Percentiles rank a stretch among this genome's conserved stretches.
phyloP scores from a whole-genome alignment of 2,113 vertebrate genomes.

The Jaculus jaculus region DNA sequence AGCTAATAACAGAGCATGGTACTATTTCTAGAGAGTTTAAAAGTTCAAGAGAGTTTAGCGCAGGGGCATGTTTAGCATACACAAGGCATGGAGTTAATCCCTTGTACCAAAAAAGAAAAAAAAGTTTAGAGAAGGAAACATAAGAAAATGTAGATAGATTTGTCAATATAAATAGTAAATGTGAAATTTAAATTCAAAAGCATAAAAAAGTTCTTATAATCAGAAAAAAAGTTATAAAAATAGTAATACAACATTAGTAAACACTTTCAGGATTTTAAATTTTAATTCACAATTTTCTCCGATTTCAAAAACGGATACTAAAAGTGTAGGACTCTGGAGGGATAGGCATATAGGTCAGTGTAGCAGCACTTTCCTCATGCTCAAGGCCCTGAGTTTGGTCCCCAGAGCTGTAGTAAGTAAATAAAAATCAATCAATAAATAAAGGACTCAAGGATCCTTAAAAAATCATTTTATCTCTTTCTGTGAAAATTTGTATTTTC shows the following conservation, averaged over 20 bases:
- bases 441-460: background rate
- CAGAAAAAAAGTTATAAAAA: constrained; percentile 2
- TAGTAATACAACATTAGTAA: background rate
- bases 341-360: background rate
- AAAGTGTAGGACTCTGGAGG: background rate
- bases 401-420: background rate
- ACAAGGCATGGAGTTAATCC: background rate
- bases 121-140: background rate
- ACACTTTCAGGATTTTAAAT: background rate
- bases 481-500: background rate
- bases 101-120: background rate
- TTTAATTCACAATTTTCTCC: background rate
- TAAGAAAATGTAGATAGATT: background rate
- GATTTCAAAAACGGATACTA: constrained; percentile 40
- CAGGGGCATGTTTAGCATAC: background rate
- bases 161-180: background rate
- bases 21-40: background rate
- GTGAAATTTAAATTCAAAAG: background rate
- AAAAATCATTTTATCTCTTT: background rate
- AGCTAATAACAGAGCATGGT: background rate
- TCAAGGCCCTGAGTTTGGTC: too few relatives aligned
- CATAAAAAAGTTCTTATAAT: background rate
- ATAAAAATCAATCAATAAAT: too few relatives aligned
- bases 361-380: too few relatives aligned
- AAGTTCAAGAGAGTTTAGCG: background rate